These are phyloP conservation scores for Seriola dumerili DNA, from an alignment of 2,113 vertebrate species.

Conservation along the genomic window DNA sequence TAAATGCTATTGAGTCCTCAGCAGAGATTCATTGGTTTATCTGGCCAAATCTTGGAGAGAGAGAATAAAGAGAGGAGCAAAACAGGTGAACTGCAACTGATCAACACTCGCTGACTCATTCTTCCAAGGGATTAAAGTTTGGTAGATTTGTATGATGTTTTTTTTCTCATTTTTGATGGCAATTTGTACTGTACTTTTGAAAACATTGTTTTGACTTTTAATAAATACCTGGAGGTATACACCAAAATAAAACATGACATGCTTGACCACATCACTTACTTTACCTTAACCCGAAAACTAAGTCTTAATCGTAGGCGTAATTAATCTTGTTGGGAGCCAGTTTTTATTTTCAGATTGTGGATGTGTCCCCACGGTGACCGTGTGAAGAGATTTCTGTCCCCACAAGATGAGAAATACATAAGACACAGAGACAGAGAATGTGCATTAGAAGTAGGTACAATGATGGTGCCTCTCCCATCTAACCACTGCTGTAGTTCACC, in stretches of 20 bases:
- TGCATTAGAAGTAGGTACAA: constrained; percentile 6
- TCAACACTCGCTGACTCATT: constrained; percentile 42
- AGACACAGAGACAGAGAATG: neutral
- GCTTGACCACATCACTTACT: neutral
- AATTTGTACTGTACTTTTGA: neutral
- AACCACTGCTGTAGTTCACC: constrained; percentile 29
- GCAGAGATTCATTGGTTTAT: constrained; percentile 7
- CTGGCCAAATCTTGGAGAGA: constrained; percentile 10
- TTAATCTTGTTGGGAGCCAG: neutral
- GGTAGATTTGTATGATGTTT: constrained; percentile 12
- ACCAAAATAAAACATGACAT: neutral
- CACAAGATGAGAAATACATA: neutral
- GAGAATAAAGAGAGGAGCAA: neutral
- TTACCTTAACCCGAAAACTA: neutral
- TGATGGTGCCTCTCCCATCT: constrained; percentile 24
- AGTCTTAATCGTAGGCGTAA: neutral
- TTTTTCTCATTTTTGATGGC: neutral
- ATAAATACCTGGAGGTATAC: neutral
- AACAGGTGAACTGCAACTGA: constrained; percentile 15
- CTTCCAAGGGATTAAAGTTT: constrained; percentile 35
- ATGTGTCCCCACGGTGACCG: neutral
- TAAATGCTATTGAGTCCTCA: constrained; percentile 10
- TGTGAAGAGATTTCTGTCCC: neutral
- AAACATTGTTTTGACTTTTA: constrained; percentile 1
- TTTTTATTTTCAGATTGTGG: neutral